A percentile compares a stretch with the other conserved stretches of the same genome.
phyloP scores from a whole-genome alignment of 2,888 invertebrate species.

The Mallateleia sp. region DNA sequence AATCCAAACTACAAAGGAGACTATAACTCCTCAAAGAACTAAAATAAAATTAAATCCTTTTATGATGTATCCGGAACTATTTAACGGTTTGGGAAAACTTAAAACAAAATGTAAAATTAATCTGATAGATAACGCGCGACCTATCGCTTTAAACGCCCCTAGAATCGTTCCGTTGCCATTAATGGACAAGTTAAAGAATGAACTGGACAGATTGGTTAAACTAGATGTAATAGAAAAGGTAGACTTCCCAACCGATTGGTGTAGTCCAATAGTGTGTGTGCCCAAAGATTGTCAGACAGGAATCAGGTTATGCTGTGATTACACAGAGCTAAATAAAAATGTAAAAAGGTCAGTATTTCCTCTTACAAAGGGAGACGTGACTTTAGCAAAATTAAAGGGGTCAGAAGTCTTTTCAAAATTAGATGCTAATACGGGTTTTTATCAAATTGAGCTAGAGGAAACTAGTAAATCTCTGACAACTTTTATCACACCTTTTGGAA shows the following conservation, averaged over 20 bases:
- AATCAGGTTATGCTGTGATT: constrained; percentile 82
- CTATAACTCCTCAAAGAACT: not conserved
- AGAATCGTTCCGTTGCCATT: constrained; percentile 84
- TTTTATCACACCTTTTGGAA: constrained; percentile 74
- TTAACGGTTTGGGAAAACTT: constrained; percentile 78
- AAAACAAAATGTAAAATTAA: constrained; percentile 68
- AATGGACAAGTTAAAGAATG: constrained; percentile 82
- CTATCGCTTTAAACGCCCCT: not conserved
- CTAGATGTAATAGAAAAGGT: constrained; percentile 82
- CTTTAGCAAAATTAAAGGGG: constrained; percentile 72
- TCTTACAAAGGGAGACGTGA: constrained; percentile 80
- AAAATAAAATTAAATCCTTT: not conserved
- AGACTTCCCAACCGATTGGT: constrained; percentile 85
- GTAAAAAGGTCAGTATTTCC: constrained; percentile 78
- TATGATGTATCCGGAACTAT: constrained; percentile 38
- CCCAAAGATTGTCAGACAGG: constrained; percentile 76
- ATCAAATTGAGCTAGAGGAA: constrained; percentile 60
- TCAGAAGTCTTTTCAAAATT: constrained; percentile 79
- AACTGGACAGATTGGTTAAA: constrained; percentile 81
- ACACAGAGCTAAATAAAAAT: constrained; percentile 80
- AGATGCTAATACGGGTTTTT: constrained; percentile 73
- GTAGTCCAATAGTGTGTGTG: constrained; percentile 85
- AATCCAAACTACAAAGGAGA: not conserved
- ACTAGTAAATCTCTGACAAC: constrained; percentile 70
- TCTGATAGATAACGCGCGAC: not conserved